A percentile compares a stretch with the other conserved stretches of the same genome.
phyloP scores from a whole-genome alignment of 2,888 invertebrate species.

The Chirona hameri region DNA sequence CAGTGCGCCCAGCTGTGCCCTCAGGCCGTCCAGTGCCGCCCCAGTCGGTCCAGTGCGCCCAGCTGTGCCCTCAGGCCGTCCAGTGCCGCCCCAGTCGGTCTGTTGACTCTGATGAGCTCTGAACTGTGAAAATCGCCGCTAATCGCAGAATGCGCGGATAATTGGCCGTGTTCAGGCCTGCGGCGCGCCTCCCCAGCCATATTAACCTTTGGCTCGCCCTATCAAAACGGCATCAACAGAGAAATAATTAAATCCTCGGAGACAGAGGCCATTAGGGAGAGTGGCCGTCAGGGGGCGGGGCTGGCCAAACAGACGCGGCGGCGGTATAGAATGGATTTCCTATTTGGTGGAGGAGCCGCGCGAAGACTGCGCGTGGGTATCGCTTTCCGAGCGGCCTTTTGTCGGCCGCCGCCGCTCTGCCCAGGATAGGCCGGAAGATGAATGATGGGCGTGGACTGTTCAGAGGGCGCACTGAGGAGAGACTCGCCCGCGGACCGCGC shows the following conservation, averaged over 20 bases:
- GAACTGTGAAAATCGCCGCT: neutral
- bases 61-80: too few species aligned
- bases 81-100: too few species aligned
- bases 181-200: neutral
- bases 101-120: too few species aligned
- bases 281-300: neutral
- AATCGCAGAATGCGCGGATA: neutral
- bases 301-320: neutral
- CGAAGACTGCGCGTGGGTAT: neutral
- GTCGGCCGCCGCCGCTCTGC: neutral
- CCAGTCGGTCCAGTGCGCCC: too few species aligned
- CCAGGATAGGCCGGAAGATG: neutral
- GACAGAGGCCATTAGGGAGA: neutral
- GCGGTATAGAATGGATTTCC: neutral
- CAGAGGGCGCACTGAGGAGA: neutral
- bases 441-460: neutral
- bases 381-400: neutral
- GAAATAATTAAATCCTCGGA: neutral
- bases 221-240: constrained; percentile 5
- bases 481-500: too few species aligned
- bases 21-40: too few species aligned
- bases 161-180: neutral
- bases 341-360: neutral
- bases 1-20: too few species aligned
- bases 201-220: constrained; percentile 24